Conservation (phyloP, 2,113 vertebrate species). For the Podocnemis expansa region DNA sequence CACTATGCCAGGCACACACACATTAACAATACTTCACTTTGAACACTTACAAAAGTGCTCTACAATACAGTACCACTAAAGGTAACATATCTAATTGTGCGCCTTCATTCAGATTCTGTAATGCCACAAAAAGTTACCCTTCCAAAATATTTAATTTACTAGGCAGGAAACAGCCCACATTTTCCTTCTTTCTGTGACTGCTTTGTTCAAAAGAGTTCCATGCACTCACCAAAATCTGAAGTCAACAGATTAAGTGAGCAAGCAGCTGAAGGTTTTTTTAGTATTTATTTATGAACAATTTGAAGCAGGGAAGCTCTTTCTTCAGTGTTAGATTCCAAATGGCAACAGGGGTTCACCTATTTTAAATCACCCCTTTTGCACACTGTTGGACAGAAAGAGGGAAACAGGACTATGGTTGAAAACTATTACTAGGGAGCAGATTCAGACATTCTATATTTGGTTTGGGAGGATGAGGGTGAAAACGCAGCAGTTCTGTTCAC, state of each 20-base stretch:
- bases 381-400: not conserved
- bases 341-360: not conserved
- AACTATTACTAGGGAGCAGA: not conserved
- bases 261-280: not conserved
- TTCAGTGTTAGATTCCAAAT: not conserved
- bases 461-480: not conserved
- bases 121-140: not conserved
- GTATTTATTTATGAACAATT: not conserved
- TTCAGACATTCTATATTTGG: not conserved
- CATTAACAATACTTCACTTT: not conserved
- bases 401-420: not conserved
- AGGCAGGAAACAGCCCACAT: not conserved
- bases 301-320: not conserved
- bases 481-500: not conserved
- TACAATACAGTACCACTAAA: not conserved
- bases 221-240: not conserved
- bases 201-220: not conserved
- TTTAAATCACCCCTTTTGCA: not conserved
- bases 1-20: not conserved
- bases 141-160: not conserved
- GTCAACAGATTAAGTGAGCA: not conserved
- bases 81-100: not conserved
- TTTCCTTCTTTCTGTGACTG: not conserved
- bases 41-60: not conserved
- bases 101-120: not conserved